These are phyloP conservation scores for Patagioenas fasciata DNA, from an alignment of 2,113 vertebrate genomes.

Conservation along the genomic window DNA sequence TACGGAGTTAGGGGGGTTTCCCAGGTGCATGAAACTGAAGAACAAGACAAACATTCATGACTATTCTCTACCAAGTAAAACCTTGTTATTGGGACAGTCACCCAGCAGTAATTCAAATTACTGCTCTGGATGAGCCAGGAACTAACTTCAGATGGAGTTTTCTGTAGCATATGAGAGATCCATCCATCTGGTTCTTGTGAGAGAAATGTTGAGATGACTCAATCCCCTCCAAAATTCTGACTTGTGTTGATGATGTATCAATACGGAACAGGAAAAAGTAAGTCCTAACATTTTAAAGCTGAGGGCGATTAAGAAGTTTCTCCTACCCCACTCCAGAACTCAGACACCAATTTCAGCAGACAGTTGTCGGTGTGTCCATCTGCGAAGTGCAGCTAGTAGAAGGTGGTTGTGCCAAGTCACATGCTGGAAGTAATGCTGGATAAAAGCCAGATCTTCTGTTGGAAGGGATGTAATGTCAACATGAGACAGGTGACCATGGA, in stretches of 20 bases:
- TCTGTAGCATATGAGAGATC: not conserved
- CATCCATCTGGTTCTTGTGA: not conserved
- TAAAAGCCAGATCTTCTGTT: not conserved
- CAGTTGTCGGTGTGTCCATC: accelerated
- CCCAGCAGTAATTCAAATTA: not conserved
- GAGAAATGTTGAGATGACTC: not conserved
- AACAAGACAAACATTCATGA: not conserved
- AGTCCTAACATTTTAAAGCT: not conserved
- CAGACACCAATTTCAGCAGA: not conserved
- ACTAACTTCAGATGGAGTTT: not conserved
- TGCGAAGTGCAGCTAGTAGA: not conserved
- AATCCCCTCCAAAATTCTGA: not conserved
- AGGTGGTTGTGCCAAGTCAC: not conserved
- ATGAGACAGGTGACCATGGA: not conserved
- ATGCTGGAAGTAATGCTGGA: not conserved
- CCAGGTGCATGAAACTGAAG: not conserved
- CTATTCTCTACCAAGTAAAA: not conserved
- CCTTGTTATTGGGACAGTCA: not conserved
- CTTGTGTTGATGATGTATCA: not conserved
- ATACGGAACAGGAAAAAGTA: not conserved
- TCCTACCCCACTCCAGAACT: not conserved
- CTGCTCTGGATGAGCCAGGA: not conserved
- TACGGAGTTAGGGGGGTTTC: not conserved
- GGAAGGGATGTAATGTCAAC: not conserved
- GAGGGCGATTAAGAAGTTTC: not conserved